Evolutionary conservation across 2,888 invertebrate species (phyloP).

Genomic region (Sepiola atlantica): DNA sequence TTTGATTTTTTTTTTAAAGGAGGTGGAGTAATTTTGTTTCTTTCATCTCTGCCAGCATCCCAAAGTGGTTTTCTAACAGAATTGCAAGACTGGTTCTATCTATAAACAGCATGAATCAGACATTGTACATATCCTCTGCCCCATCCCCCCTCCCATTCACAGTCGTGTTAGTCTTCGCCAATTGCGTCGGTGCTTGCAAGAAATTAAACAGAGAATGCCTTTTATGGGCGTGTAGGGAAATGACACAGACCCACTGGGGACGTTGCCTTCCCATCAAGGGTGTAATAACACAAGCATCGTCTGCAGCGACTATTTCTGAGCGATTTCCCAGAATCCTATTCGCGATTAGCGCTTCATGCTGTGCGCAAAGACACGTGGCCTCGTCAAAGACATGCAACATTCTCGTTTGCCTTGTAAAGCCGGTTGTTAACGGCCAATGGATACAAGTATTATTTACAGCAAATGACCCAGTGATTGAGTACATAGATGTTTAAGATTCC

Average conservation of each 20-base stretch:
- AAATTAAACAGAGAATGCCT: slow-evolving; percentile 18
- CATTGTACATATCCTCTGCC: not conserved
- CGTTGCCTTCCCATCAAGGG: not conserved
- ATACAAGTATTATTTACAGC: not conserved
- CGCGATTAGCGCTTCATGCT: not conserved
- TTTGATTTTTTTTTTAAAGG: not conserved
- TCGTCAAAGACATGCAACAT: not conserved
- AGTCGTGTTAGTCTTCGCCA: not conserved
- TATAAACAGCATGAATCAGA: not conserved
- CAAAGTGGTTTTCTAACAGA: not conserved
- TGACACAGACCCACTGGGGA: slow-evolving; percentile 6
- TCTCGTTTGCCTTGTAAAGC: not conserved
- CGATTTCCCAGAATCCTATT: slow-evolving; percentile 7
- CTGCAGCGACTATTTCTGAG: not conserved
- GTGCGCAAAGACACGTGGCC: not conserved
- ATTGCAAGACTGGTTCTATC: not conserved
- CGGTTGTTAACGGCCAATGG: not conserved
- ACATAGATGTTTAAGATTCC: not conserved
- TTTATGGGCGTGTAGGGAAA: slow-evolving; percentile 32
- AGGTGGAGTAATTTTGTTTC: not conserved
- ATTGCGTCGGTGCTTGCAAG: not conserved
- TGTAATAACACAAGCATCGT: slow-evolving; percentile 18
- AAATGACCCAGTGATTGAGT: not conserved
- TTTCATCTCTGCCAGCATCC: not conserved
- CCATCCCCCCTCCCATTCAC: not conserved